These are phyloP conservation scores for Neogale vison DNA, from an alignment of 2,113 vertebrate species.

Conservation along the genomic window DNA sequence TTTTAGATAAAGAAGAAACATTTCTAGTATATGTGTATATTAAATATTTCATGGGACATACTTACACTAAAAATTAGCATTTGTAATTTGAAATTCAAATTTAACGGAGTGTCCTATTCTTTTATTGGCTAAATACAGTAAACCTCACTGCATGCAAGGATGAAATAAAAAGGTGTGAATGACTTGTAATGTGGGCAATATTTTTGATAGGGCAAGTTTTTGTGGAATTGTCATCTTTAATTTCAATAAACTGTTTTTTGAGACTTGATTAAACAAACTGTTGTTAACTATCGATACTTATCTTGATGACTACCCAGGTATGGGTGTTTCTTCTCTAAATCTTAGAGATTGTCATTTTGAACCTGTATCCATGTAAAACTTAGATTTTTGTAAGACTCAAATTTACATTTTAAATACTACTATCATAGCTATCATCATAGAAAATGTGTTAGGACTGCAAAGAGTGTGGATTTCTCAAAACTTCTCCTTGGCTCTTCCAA, in stretches of 20 bases:
- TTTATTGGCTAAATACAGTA: not conserved
- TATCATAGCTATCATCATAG: not conserved
- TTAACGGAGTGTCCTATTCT: not conserved
- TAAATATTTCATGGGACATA: not conserved
- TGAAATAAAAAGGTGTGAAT: not conserved
- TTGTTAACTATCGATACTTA: constrained; percentile 37
- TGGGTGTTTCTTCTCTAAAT: constrained; percentile 20
- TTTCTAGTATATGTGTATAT: not conserved
- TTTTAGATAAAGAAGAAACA: not conserved
- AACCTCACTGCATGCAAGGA: not conserved
- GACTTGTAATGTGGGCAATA: constrained; percentile 15
- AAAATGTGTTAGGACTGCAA: not conserved
- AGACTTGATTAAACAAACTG: not conserved
- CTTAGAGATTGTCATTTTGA: constrained; percentile 6
- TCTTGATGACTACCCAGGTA: not conserved
- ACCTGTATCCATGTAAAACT: constrained; percentile 39
- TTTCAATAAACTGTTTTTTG: constrained; percentile 46
- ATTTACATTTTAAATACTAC: not conserved
- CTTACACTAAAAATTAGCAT: not conserved
- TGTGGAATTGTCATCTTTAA: constrained; percentile 28
- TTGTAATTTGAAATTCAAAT: not conserved
- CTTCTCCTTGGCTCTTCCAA: not conserved
- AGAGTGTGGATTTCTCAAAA: not conserved
- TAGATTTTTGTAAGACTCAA: constrained; percentile 51
- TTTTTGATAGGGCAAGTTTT: not conserved